A percentile compares a stretch with the other conserved stretches of the same genome.
Evolutionary conservation across 2,888 invertebrate species (phyloP).

Genomic region (Ctenicera cuprea): DNA sequence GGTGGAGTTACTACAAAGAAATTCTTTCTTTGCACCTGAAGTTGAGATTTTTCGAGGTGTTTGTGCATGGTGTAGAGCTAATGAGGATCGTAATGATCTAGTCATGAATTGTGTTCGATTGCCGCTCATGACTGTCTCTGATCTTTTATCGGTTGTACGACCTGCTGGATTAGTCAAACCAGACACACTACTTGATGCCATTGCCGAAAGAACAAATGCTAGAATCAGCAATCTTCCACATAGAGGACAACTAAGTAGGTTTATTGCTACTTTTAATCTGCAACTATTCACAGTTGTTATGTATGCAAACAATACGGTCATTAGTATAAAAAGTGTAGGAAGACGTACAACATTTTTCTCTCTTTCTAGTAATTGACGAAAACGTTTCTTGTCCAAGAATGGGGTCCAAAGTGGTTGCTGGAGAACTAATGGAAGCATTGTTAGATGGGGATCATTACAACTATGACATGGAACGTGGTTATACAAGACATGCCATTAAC

Average conservation of each 20-base stretch:
- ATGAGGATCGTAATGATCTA: conserved; percentile 74
- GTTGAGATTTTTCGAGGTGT: conserved; percentile 96
- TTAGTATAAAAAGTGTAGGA: no score
- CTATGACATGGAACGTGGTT: conserved; percentile 95
- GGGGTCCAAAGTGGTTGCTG: conserved; percentile 90
- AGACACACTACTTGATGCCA: conserved; percentile 95
- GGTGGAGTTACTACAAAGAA: conserved; percentile 88
- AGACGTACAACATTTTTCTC: no score
- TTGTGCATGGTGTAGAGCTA: conserved; percentile 89
- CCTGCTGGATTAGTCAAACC: conserved; percentile 91
- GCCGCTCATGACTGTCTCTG: conserved; percentile 90
- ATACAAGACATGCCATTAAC: conserved; percentile 74
- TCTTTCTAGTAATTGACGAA: conserved; percentile 85
- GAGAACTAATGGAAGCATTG: conserved; percentile 91
- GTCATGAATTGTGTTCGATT: conserved; percentile 82
- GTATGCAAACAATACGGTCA: no score
- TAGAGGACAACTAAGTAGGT: conserved; percentile 85
- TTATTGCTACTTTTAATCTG: no score
- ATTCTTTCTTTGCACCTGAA: conserved; percentile 98
- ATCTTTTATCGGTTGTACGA: conserved; percentile 91
- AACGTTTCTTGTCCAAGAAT: conserved; percentile 91
- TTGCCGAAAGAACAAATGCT: conserved; percentile 88
- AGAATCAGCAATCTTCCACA: conserved; percentile 88
- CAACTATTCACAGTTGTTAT: no score
- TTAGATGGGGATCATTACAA: conserved; percentile 91